Percentiles rank a stretch among this genome's conserved stretches.
phyloP scores from a whole-genome alignment of 1,140 invertebrate species.

The Drosophila kohkoa region DNA sequence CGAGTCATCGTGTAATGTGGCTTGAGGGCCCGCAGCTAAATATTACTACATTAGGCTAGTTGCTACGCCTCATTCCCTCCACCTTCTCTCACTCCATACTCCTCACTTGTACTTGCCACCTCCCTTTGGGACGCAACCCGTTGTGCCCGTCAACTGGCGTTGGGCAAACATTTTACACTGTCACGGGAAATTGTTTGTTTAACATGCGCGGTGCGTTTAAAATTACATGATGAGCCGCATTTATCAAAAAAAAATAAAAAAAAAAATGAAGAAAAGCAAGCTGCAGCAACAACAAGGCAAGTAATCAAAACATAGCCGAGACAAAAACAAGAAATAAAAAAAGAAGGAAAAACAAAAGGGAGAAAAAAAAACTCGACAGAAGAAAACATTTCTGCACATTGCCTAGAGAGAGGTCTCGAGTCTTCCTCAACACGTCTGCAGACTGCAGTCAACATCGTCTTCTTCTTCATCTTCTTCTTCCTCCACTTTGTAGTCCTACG shows the following conservation, averaged over 20 bases:
- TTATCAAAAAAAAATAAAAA: conserved; percentile 70
- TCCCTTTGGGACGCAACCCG: background rate
- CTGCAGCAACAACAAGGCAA: conserved; percentile 22
- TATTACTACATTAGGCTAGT: conserved; percentile 43
- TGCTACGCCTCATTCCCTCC: conserved; percentile 9
- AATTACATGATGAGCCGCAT: conserved; percentile 81
- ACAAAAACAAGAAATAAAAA: conserved; percentile 28
- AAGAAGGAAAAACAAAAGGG: conserved; percentile 39
- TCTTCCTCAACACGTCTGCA: conserved; percentile 24
- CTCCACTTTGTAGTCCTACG: conserved; percentile 63
- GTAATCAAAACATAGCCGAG: conserved; percentile 43
- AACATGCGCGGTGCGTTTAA: conserved; percentile 80
- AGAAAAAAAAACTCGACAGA: conserved; percentile 10
- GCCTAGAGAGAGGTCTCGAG: conserved; percentile 22
- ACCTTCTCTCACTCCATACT: background rate
- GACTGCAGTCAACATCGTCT: too few species aligned
- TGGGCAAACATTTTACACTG: conserved; percentile 70
- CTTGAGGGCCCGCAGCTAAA: conserved; percentile 41
- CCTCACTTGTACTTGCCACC: background rate
- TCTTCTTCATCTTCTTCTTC: conserved; percentile 30
- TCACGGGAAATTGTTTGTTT: conserved; percentile 82
- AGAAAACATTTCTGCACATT: conserved; percentile 38
- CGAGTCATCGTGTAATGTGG: conserved; percentile 73
- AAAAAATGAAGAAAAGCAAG: conserved; percentile 28
- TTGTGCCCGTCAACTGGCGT: conserved; percentile 6